Conservation (phyloP, 2,113 vertebrate species). For the Perca schrenkii region DNA sequence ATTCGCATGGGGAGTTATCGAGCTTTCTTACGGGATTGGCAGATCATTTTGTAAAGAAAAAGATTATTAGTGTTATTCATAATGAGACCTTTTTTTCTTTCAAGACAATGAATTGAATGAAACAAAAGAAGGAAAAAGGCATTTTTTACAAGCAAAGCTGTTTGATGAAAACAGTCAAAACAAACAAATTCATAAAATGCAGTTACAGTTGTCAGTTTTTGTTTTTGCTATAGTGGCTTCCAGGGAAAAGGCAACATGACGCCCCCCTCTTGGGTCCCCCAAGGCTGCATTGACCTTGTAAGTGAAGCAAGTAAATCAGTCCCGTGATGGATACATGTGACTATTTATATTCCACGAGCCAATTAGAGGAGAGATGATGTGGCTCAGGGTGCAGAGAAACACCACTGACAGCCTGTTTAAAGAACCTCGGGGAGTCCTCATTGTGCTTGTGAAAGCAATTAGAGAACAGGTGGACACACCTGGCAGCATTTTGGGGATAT, state of each 20-base stretch:
- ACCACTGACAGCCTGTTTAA: slow-evolving; percentile 42
- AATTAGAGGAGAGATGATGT: slow-evolving; percentile 76
- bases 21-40: neutral
- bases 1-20: neutral
- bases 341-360: slow-evolving; percentile 78
- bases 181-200: neutral
- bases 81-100: neutral
- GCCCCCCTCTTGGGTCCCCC: slow-evolving; percentile 17
- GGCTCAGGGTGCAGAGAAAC: slow-evolving; percentile 53
- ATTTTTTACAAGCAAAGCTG: neutral
- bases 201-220: slow-evolving; percentile 3
- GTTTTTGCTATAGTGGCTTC: neutral
- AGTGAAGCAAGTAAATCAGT: slow-evolving; percentile 74
- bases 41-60: slow-evolving; percentile 18
- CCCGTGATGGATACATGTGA: slow-evolving; percentile 57
- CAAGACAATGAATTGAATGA: neutral
- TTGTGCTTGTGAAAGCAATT: neutral
- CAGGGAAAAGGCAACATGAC: slow-evolving; percentile 17
- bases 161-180: neutral
- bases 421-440: slow-evolving; percentile 13
- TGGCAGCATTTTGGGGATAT: neutral
- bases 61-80: neutral
- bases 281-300: slow-evolving; percentile 72
- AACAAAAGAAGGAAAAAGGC: neutral
- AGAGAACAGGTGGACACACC: slow-evolving; percentile 31